phyloP scores from a whole-genome alignment of 2,888 invertebrate species.

The Leptinotarsa haldemani region DNA sequence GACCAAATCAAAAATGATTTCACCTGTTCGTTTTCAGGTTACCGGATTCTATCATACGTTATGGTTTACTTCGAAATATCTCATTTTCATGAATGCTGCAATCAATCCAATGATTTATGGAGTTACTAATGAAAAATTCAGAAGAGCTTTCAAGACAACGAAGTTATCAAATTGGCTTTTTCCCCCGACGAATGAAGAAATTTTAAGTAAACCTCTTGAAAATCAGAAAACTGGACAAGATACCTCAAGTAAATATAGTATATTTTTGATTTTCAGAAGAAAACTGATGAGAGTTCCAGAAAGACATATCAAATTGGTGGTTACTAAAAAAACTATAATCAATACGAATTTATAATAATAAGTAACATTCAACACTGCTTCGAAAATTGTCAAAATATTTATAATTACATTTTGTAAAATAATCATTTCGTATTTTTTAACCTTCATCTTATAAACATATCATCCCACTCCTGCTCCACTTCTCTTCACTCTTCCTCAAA shows the following conservation, averaged over 20 bases:
- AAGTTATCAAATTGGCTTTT: constrained; percentile 67
- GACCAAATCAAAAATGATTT: no score
- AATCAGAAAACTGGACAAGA: constrained; percentile 39
- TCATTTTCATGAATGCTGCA: constrained; percentile 79
- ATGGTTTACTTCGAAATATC: constrained; percentile 77
- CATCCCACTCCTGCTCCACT: no score
- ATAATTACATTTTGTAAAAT: no score
- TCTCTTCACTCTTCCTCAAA: no score
- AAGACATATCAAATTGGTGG: not conserved
- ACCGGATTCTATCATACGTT: constrained; percentile 70
- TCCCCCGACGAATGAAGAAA: constrained; percentile 34
- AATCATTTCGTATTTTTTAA: no score
- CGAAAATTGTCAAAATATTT: no score
- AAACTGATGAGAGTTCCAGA: constrained; percentile 35
- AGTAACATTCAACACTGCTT: no score
- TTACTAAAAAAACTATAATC: constrained; percentile 31
- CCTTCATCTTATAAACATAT: no score
- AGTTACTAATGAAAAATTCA: constrained; percentile 77
- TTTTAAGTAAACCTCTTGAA: constrained; percentile 30
- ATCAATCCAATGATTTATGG: constrained; percentile 84
- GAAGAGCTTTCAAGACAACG: constrained; percentile 73
- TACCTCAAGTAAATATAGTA: constrained; percentile 39
- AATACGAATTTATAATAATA: constrained; percentile 30
- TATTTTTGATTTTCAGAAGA: constrained; percentile 51
- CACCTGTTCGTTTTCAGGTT: constrained; percentile 63